Conservation (phyloP, 2,113 vertebrate species). For the Dunckerocampus dactyliophorus region DNA sequence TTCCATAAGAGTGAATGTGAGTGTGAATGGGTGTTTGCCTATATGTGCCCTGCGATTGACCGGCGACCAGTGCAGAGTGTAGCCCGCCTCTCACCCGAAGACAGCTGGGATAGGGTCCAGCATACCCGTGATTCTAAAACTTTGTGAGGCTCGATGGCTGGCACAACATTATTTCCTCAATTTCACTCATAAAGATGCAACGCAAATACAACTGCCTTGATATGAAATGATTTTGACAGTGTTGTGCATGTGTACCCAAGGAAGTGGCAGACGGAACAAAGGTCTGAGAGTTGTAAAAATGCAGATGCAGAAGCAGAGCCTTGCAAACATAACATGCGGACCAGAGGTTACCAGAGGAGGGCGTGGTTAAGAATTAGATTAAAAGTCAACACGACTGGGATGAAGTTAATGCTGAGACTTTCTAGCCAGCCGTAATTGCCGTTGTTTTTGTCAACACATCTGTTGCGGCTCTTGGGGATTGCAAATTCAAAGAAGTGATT, state of each 20-base stretch:
- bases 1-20: too few species aligned
- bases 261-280: conserved; percentile 64
- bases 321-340: conserved; percentile 21
- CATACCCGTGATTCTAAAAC: too few species aligned
- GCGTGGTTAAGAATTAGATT: conserved; percentile 50
- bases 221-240: neutral
- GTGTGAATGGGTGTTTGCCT: too few species aligned
- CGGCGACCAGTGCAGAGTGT: too few species aligned
- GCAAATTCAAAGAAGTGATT: neutral
- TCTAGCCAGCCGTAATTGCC: conserved; percentile 2
- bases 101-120: too few species aligned
- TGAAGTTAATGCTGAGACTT: conserved; percentile 18
- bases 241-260: conserved; percentile 27
- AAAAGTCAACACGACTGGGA: conserved; percentile 51
- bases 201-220: neutral
- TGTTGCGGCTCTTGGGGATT: too few species aligned
- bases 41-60: too few species aligned
- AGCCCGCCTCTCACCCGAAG: too few species aligned
- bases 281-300: conserved; percentile 41
- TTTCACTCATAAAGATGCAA: conserved; percentile 7
- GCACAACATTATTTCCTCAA: neutral
- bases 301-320: conserved; percentile 58
- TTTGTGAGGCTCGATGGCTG: too few species aligned
- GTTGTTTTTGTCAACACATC: conserved; percentile 29
- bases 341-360: conserved; percentile 50